Base-by-base conservation (phyloP, 2,888 invertebrate genomes). In the Smittia sp. region DNA sequence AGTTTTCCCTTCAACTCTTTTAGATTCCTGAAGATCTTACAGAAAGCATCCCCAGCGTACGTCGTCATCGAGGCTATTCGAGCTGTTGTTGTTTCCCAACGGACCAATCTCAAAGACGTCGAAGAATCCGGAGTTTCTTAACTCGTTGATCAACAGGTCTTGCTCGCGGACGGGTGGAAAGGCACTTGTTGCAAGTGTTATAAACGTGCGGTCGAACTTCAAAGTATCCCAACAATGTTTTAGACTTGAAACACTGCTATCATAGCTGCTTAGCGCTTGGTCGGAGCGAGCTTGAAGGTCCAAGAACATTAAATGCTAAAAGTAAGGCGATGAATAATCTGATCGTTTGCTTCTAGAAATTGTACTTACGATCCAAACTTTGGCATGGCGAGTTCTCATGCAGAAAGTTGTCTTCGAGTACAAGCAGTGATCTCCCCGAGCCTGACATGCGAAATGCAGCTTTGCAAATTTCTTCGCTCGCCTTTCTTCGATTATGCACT, bases 171-270 rank as follows among this genome's bases (percentile, higher is more conserved):
- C 84, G 74, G 91, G 91, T 0, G 97, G 97, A 84, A 97, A 97
- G 72, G 95, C 94, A 76, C 95, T 94, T 3, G 96, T 97, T 73
- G 96, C 96, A 58, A 97, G 86, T 68, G 96, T 93, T 39, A 93
- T 85, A 80, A 94, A 94, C 39, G 92, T 92, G 81, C 91, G 91
- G 82, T 96, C 94, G 79, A 92, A 91, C 82, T 94, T 94, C 78
- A 97, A 86, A 78, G 93, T 93, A 82, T 96, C 95, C 96, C 96
- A 97, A 83, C 95, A 95, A 80, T 93, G 91, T 82, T 94, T 94
- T 75, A 94, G 84, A 79, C 90, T 90, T 78, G 91, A 90, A 1
- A 94, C 92, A 76, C 91, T 90, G 32, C 90, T 87, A 81, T 93
- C 93, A 27, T 93, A 82, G 25, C 91, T 91, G 78, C 92, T 92